Conservation (phyloP, 1,140 invertebrate species). For the Pseudomyrmex concolor region DNA sequence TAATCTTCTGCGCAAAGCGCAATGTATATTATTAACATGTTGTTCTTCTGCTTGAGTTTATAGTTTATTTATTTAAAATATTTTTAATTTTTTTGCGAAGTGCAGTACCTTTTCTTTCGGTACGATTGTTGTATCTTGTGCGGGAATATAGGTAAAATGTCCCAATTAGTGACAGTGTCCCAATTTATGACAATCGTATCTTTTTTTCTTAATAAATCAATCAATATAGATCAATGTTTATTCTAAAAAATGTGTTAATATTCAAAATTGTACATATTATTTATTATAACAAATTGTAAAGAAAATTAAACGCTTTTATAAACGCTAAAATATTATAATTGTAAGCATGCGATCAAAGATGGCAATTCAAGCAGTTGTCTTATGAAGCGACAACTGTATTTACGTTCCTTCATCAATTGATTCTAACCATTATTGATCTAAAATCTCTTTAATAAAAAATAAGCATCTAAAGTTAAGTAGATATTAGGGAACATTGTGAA, state of each 20-base stretch:
- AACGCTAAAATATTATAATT: conserved; percentile 14
- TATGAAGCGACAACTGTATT: not conserved
- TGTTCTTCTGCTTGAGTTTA: too few relatives aligned
- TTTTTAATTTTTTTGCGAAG: too few relatives aligned
- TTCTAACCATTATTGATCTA: not conserved
- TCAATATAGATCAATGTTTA: not conserved
- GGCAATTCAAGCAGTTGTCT: not conserved
- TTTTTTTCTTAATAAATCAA: not conserved
- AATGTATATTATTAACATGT: too few relatives aligned
- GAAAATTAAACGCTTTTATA: not conserved
- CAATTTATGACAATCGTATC: not conserved
- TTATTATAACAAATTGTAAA: not conserved
- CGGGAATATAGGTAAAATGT: too few relatives aligned
- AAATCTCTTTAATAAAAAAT: not conserved
- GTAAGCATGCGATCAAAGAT: not conserved
- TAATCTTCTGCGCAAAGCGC: too few relatives aligned
- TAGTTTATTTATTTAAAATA: too few relatives aligned
- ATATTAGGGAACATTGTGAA: too few relatives aligned
- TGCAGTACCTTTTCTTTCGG: too few relatives aligned
- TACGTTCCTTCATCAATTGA: not conserved
- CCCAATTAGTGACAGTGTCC: too few relatives aligned
- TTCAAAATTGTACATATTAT: not conserved
- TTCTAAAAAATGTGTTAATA: not conserved
- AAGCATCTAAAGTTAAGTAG: too few relatives aligned
- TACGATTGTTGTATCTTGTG: too few relatives aligned